phyloP scores from a whole-genome alignment of 2,113 vertebrate genomes.

The Sinocyclocheilus anophthalmus region DNA sequence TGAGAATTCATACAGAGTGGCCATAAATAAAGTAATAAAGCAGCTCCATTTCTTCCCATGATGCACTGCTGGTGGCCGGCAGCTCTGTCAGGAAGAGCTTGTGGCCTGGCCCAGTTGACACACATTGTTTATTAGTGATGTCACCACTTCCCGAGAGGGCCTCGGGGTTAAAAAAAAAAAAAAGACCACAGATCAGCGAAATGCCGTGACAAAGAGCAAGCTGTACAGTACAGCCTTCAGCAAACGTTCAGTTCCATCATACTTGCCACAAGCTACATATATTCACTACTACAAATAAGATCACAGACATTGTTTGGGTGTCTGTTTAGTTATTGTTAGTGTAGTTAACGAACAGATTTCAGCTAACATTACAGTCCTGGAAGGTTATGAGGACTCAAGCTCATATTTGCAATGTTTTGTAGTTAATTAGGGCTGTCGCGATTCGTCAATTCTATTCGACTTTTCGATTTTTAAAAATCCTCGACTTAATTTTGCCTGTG shows the following conservation, averaged over 20 bases:
- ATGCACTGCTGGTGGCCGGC: conserved; percentile 53
- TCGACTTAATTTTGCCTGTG: too few species aligned
- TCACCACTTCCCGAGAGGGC: conserved; percentile 73
- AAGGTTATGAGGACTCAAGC: neutral
- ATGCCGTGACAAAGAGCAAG: conserved; percentile 62
- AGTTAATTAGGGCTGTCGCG: too few species aligned
- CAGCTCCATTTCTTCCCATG: conserved; percentile 41
- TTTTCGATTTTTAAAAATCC: too few species aligned
- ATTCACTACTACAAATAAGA: neutral
- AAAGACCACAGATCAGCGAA: conserved; percentile 69
- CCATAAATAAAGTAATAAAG: conserved; percentile 10
- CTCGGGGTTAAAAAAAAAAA: conserved; percentile 34
- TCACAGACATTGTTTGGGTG: neutral
- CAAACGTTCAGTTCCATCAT: conserved; percentile 11
- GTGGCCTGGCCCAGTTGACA: conserved; percentile 58
- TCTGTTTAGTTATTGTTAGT: neutral
- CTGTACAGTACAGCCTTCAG: conserved; percentile 32
- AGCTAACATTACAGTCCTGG: neutral
- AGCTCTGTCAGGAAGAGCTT: conserved; percentile 56
- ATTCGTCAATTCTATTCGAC: too few species aligned
- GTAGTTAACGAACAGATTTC: neutral
- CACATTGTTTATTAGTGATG: conserved; percentile 77
- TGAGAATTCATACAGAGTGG: neutral
- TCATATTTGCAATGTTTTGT: neutral
- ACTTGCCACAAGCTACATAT: neutral